A percentile compares a stretch with the other conserved stretches of the same genome.
phyloP scores from a whole-genome alignment of 2,888 invertebrate genomes.

The Melieria omissa region DNA sequence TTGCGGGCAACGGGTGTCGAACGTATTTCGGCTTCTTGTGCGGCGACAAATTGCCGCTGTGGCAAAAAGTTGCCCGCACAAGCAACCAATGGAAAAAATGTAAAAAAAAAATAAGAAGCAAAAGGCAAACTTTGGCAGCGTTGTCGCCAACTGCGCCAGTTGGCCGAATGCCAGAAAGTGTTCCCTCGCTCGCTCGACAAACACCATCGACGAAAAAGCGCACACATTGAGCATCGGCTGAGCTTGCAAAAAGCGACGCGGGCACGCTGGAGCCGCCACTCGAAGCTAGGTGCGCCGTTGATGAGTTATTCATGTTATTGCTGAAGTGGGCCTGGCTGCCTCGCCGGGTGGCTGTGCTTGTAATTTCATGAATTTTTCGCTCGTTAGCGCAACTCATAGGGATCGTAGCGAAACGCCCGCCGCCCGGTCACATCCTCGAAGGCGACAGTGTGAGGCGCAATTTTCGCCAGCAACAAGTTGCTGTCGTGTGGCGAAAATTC shows the following conservation, averaged over 20 bases:
- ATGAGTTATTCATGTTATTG: constrained; percentile 37
- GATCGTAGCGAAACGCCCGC: background rate
- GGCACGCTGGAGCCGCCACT: background rate
- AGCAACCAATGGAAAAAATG: constrained; percentile 28
- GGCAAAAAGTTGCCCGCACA: background rate
- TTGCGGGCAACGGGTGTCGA: constrained; percentile 6
- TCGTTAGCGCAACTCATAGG: constrained; percentile 24
- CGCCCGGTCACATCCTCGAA: no score
- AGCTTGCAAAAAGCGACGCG: constrained; percentile 17
- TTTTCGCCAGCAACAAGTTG: constrained; percentile 27
- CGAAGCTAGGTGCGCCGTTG: constrained; percentile 23
- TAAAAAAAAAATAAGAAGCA: constrained; percentile 15
- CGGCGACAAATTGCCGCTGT: constrained; percentile 20
- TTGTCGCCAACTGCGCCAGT: constrained; percentile 3
- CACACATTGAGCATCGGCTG: constrained; percentile 18
- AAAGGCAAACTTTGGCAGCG: constrained; percentile 18
- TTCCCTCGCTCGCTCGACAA: constrained; percentile 44
- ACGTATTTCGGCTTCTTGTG: background rate
- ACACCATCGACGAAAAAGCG: constrained; percentile 26
- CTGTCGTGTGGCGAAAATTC: constrained; percentile 22
- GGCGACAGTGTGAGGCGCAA: background rate
- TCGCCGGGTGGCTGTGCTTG: background rate
- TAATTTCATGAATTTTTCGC: constrained; percentile 32
- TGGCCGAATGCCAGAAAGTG: constrained; percentile 5
- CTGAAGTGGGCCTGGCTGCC: background rate